These are phyloP conservation scores for Meteorus sp. DNA, from an alignment of 1,140 invertebrate genomes.

Conservation along the genomic window DNA sequence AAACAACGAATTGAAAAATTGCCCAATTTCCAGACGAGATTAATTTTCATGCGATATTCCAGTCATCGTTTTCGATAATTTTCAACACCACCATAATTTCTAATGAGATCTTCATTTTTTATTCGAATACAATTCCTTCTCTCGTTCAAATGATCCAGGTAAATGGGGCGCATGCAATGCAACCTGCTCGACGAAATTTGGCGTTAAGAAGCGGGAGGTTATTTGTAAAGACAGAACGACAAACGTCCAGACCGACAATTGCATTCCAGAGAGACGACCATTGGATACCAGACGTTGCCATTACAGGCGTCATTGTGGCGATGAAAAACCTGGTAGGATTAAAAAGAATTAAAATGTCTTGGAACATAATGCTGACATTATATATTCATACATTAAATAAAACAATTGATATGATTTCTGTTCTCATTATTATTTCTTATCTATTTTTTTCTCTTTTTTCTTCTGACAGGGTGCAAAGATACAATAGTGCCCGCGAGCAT, in stretches of 20 bases:
- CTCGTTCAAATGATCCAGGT: slow-evolving; percentile 32
- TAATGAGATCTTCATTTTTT: too few species aligned
- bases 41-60: too few species aligned
- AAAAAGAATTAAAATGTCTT: slow-evolving; percentile 10
- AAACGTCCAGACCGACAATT: slow-evolving; percentile 40
- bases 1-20: too few species aligned
- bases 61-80: too few species aligned
- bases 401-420: too few species aligned
- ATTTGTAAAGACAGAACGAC: slow-evolving; percentile 43
- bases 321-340: slow-evolving; percentile 44
- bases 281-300: slow-evolving; percentile 43
- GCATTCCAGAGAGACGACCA: slow-evolving; percentile 41
- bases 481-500: slow-evolving; percentile 36
- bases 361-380: too few species aligned
- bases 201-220: slow-evolving; percentile 41
- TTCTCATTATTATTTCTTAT: too few species aligned
- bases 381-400: too few species aligned
- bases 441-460: too few species aligned
- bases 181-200: slow-evolving; percentile 40
- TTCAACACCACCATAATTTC: too few species aligned
- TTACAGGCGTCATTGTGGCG: slow-evolving; percentile 40
- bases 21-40: too few species aligned
- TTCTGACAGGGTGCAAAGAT: slow-evolving; percentile 41
- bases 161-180: slow-evolving; percentile 47
- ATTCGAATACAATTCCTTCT: too few species aligned